These are phyloP conservation scores for Fissipunctia ypsillon DNA, from an alignment of 2,888 invertebrate genomes.

Conservation along the genomic window DNA sequence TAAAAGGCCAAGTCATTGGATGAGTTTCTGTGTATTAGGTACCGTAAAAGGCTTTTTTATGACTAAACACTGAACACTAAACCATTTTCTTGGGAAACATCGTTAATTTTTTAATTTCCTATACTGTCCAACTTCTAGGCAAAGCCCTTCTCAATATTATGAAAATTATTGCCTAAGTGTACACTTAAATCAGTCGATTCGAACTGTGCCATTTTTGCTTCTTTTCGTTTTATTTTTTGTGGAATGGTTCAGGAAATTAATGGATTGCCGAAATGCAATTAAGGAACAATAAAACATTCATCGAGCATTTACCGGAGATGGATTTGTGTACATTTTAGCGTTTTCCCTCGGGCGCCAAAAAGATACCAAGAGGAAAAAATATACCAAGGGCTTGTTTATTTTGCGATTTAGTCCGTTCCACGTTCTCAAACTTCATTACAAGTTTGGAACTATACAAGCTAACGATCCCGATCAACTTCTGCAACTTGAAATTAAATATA, in stretches of 20 bases:
- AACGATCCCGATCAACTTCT: conserved; percentile 44
- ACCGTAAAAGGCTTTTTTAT: conserved; percentile 40
- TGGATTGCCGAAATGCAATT: conserved; percentile 29
- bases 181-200: background rate
- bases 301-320: conserved; percentile 8
- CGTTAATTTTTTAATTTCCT: conserved; percentile 1
- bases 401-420: conserved; percentile 25
- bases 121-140: background rate
- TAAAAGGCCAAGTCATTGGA: conserved; percentile 65
- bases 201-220: background rate
- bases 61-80: conserved; percentile 9
- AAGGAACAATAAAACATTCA: conserved; percentile 23
- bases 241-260: conserved; percentile 6
- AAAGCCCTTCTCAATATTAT: background rate
- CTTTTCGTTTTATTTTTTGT: conserved; percentile 19
- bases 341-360: conserved; percentile 11
- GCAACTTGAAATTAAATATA: conserved; percentile 43
- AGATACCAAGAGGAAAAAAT: background rate
- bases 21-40: conserved; percentile 63
- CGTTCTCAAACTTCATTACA: conserved; percentile 47
- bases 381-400: conserved; percentile 5
- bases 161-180: background rate
- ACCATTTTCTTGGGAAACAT: conserved; percentile 25
- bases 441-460: conserved; percentile 52
- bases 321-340: conserved; percentile 29